Evolutionary conservation across 2,797 vertebrate genomes (phyloP).

Genomic region (Siniperca scherzeri): DNA sequence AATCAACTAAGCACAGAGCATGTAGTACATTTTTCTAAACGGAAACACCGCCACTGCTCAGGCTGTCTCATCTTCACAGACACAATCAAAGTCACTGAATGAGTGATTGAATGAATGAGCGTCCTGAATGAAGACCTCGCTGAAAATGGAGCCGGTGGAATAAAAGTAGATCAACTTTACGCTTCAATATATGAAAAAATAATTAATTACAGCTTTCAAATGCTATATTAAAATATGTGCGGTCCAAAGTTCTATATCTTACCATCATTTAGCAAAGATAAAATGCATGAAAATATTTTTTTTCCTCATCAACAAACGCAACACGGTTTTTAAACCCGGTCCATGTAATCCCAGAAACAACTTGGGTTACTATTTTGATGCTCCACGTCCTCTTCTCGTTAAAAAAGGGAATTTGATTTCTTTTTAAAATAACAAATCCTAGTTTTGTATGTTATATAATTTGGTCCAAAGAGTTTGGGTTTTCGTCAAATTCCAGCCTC

Average conservation of each 20-base stretch:
- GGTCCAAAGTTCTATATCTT: conserved; percentile 45
- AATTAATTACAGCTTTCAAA: neutral
- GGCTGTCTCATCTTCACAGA: conserved; percentile 36
- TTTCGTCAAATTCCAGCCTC: conserved; percentile 64
- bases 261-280: conserved; percentile 58
- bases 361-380: conserved; percentile 35
- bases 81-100: conserved; percentile 33
- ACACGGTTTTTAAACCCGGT: conserved; percentile 47
- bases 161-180: neutral
- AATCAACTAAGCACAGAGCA: neutral
- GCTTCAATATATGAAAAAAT: neutral
- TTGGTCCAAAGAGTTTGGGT: conserved; percentile 65
- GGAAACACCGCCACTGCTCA: conserved; percentile 12
- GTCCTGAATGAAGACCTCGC: conserved; percentile 51
- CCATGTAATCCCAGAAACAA: conserved; percentile 66
- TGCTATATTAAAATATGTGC: neutral
- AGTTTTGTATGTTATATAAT: conserved; percentile 56
- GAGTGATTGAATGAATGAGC: conserved; percentile 38
- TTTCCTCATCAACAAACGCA: conserved; percentile 52
- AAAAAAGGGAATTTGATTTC: conserved; percentile 31
- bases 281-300: conserved; percentile 46
- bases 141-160: conserved; percentile 21
- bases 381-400: conserved; percentile 59
- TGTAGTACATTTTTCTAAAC: conserved; percentile 7
- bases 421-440: conserved; percentile 10